Conservation (phyloP, 2,113 vertebrate species). For the Enhydra lutris region DNA sequence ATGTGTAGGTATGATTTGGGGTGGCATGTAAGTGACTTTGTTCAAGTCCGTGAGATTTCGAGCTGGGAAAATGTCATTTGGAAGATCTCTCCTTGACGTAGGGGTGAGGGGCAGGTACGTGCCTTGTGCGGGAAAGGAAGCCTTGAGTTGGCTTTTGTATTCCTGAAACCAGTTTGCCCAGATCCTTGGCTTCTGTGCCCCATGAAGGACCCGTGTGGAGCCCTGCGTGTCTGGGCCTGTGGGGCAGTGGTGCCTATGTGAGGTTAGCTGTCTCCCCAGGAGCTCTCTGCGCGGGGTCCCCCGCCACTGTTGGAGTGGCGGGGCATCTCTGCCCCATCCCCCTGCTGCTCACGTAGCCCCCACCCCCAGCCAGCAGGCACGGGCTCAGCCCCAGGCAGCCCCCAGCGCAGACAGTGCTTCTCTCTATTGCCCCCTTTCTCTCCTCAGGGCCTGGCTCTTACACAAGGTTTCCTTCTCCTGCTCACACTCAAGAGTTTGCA, state of each 20-base stretch:
- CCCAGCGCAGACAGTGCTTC: rapidly evolving
- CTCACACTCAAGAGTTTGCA: not conserved
- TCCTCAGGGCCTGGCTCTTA: not conserved
- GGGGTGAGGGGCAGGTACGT: not conserved
- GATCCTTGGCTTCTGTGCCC: constrained; percentile 40
- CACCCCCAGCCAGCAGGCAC: not conserved
- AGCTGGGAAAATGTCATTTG: not conserved
- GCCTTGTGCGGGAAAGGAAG: constrained; percentile 21
- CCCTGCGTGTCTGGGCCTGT: constrained; percentile 53
- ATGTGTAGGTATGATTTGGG: not conserved
- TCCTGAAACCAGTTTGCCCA: constrained; percentile 71
- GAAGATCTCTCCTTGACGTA: not conserved
- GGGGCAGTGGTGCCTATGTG: not conserved
- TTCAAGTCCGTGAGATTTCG: not conserved
- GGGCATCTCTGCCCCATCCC: not conserved
- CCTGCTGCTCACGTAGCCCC: not conserved
- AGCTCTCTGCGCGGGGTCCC: not conserved
- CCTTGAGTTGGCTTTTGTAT: constrained; percentile 31
- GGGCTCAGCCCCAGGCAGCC: not conserved
- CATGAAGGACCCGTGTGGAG: not conserved
- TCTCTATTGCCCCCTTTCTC: not conserved
- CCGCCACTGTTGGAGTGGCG: not conserved
- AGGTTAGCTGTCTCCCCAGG: not conserved
- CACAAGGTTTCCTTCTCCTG: not conserved
- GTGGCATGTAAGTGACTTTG: not conserved